Conservation (phyloP, 2,888 invertebrate species). For the Nomada fucata region DNA sequence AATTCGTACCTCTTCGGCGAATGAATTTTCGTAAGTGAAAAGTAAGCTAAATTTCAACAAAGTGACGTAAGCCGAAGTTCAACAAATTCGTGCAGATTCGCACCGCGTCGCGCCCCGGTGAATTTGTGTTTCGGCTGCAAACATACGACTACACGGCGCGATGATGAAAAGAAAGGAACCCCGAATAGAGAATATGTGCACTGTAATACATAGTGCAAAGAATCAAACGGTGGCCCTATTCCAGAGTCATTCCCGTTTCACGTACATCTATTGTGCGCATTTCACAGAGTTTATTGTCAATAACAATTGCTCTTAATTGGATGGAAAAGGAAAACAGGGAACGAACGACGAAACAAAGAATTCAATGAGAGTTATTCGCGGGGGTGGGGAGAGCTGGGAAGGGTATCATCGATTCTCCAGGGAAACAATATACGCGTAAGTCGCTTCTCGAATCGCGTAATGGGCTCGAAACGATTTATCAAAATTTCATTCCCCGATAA, state of each 20-base stretch:
- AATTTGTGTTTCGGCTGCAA: background rate
- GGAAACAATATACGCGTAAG: too few species aligned
- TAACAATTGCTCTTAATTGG: slow-evolving; percentile 14
- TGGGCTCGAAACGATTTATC: slow-evolving; percentile 27
- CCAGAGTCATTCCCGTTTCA: background rate
- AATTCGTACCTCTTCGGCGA: too few species aligned
- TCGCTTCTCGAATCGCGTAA: background rate
- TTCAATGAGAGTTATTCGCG: background rate
- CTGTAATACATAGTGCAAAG: background rate
- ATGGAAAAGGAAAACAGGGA: background rate
- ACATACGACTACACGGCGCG: background rate
- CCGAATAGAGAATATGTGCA: background rate
- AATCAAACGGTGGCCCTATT: background rate
- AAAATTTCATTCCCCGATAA: slow-evolving; percentile 24
- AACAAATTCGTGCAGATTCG: background rate
- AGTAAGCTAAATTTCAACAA: background rate
- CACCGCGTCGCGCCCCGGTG: too few species aligned
- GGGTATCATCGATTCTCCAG: background rate
- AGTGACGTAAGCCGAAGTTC: background rate
- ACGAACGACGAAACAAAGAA: background rate
- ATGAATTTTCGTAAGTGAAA: background rate
- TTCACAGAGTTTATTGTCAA: background rate
- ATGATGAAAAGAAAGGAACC: background rate
- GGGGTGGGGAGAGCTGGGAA: background rate
- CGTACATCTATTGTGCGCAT: background rate